Evolutionary conservation across 35 echinoderm and acorn worm genomes (phyloP).

Genomic region (Apostichopus parvimensis): DNA sequence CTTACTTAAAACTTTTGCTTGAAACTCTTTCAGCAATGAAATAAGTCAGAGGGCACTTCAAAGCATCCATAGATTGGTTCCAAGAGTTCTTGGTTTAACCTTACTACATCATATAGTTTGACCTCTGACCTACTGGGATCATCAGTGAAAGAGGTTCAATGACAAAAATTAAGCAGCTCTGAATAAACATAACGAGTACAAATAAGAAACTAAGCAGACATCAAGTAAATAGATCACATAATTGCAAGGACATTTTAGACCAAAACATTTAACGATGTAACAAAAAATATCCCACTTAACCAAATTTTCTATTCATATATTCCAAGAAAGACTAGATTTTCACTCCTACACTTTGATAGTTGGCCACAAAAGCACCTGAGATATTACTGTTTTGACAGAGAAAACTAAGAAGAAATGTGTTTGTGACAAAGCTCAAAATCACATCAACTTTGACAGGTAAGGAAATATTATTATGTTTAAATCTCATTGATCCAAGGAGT

Average conservation of each 20-base stretch:
- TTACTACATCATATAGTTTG: constrained; percentile 32
- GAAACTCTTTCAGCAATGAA: constrained; percentile 26
- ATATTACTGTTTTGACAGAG: background rate
- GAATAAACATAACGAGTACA: background rate
- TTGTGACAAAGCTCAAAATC: no score
- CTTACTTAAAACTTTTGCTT: background rate
- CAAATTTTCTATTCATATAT: background rate
- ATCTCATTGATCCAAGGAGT: no score
- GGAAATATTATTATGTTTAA: no score
- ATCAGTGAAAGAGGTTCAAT: constrained; percentile 19
- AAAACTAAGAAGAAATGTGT: background rate
- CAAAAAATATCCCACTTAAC: no score
- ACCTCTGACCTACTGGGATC: constrained; percentile 18
- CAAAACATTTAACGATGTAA: no score
- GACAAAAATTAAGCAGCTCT: background rate
- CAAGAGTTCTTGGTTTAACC: constrained; percentile 36
- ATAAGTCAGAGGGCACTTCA: constrained; percentile 15
- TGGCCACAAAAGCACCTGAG: constrained; percentile 14
- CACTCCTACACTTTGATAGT: background rate
- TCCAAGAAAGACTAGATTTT: background rate
- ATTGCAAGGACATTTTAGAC: no score
- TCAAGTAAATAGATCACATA: background rate
- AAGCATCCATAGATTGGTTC: constrained; percentile 18
- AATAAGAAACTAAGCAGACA: background rate
- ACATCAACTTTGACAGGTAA: no score